Conservation (phyloP, 2,888 invertebrate species). For the Drosophila demipolita region DNA sequence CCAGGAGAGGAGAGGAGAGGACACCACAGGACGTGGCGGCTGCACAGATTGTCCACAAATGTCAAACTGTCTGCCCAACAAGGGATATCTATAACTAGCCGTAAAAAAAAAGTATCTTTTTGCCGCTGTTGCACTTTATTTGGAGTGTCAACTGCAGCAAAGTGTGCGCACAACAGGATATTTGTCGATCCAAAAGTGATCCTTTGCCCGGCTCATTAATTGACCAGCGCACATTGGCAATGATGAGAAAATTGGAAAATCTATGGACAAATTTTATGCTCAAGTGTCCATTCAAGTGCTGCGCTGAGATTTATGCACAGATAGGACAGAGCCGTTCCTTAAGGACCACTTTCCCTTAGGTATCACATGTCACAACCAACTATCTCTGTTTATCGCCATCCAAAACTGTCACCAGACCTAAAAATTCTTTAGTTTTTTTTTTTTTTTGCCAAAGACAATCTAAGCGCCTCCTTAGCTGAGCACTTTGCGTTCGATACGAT, state of each 20-base stretch:
- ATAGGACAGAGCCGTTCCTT: slow-evolving; percentile 51
- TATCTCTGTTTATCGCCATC: slow-evolving; percentile 36
- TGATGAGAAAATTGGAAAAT: slow-evolving; percentile 64
- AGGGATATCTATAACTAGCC: slow-evolving; percentile 79
- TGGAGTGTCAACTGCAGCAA: slow-evolving; percentile 76
- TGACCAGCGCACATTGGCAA: slow-evolving; percentile 74
- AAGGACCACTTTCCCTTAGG: slow-evolving; percentile 68
- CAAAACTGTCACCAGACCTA: slow-evolving; percentile 64
- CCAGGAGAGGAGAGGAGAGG: slow-evolving; percentile 36
- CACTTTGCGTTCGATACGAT: slow-evolving; percentile 41
- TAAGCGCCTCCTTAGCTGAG: slow-evolving; percentile 55
- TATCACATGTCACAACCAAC: slow-evolving; percentile 64
- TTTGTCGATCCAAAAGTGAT: slow-evolving; percentile 51
- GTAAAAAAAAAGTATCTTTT: slow-evolving; percentile 66
- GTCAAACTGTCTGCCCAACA: slow-evolving; percentile 74
- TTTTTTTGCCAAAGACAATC: slow-evolving; percentile 55
- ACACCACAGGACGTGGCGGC: slow-evolving; percentile 68
- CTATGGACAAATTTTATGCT: slow-evolving; percentile 42
- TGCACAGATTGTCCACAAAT: slow-evolving; percentile 68
- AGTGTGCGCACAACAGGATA: slow-evolving; percentile 72
- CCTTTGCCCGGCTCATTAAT: slow-evolving; percentile 62
- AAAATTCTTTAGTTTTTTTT: slow-evolving; percentile 1
- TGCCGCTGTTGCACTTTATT: slow-evolving; percentile 75
- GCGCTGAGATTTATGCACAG: slow-evolving; percentile 67
- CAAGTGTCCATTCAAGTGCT: slow-evolving; percentile 75